Evolutionary conservation across 2,888 invertebrate species (phyloP), one percentile per base, ranked within the genome.

Genomic region (Balanococcus diminutus): DNA sequence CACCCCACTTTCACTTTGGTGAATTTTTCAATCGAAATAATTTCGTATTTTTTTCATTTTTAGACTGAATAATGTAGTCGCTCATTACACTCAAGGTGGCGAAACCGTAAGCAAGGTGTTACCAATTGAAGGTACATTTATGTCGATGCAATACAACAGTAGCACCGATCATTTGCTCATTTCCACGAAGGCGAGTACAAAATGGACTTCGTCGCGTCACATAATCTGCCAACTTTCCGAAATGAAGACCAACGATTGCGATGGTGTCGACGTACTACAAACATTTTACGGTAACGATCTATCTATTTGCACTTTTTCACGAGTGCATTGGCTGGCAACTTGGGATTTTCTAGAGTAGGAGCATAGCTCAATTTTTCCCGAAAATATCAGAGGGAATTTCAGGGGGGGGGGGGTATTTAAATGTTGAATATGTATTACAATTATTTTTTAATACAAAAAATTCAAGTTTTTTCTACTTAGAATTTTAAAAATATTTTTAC

Each of bases 141-240:
- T 85, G 31, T 85, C 85, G 5, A 85, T 85, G 85, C 39, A 75
- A 51, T 85, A 85, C 46, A 42, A 79, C 25, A 19, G 32, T 2
- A 5, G 11, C 14, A 85, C n/a, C 46, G 85, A 85, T 79, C 72
- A 85, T 79, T 36, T 85, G 9, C 19, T 85, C 8, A 46, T 85
- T 19, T 85, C 85, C 1, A 42, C 85, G n/a, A 85, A 75, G 42
- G 42, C 67, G 6, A 79, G 75, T 19, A 79, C 36, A 8, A 85
- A 75, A 9, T 85, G 75, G 72, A 75, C 31, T 4, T 28, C 85
- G 0, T 75, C 85, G 5, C 39, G 85, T 22, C 85, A 85, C 22
- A 67, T 85, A n/a, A 39, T 85, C 14, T 72, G 85, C 8, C 85
- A 85, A 31, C 36, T 79, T n/a, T 75, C 85, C n/a, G 39, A 85